These are phyloP conservation scores for Trachelus stipa DNA, from an alignment of 2,888 invertebrate species.

Conservation along the genomic window DNA sequence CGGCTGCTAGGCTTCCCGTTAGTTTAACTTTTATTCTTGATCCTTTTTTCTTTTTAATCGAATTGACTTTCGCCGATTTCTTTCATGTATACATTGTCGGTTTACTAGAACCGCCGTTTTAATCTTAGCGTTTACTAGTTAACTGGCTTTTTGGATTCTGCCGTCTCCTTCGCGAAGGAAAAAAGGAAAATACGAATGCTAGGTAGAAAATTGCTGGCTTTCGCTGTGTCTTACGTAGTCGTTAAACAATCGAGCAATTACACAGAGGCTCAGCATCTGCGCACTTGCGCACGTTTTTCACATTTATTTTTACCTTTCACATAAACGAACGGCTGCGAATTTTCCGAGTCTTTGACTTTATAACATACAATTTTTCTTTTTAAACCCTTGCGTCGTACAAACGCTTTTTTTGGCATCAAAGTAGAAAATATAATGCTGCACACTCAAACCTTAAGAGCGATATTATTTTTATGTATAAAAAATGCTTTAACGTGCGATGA, in stretches of 20 bases:
- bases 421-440: not conserved
- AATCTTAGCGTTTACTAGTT: not conserved
- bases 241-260: not conserved
- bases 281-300: not conserved
- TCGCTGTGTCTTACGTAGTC: not conserved
- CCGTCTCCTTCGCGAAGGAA: not conserved
- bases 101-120: not conserved
- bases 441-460: not conserved
- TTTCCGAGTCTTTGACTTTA: not conserved
- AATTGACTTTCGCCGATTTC: too few relatives aligned
- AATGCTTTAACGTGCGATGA: too few relatives aligned
- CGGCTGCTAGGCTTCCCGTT: not conserved
- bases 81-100: not conserved
- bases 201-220: not conserved
- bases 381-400: not conserved
- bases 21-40: not conserved
- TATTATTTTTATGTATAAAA: too few relatives aligned
- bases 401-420: not conserved
- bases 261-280: not conserved
- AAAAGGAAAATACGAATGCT: not conserved
- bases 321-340: not conserved
- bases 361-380: not conserved
- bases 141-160: not conserved
- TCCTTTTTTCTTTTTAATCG: not conserved
- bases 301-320: not conserved